Evolutionary conservation across 1,140 invertebrate species (phyloP).

Genomic region (Lepidurus apus): DNA sequence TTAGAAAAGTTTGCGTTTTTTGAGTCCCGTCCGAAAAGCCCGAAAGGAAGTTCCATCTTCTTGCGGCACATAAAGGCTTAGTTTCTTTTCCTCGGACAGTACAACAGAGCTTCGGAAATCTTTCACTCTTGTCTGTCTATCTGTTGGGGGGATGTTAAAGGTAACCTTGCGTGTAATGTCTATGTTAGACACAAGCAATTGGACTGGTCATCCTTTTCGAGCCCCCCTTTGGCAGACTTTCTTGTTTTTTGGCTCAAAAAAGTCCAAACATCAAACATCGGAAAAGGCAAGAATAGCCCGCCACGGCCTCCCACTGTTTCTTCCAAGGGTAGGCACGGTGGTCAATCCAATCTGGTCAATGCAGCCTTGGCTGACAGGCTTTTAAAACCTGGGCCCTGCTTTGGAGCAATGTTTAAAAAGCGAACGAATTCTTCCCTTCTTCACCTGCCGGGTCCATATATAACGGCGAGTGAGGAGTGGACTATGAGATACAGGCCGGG

Average conservation of each 20-base stretch:
- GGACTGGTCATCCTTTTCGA: constrained; percentile 14
- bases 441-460: background rate
- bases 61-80: background rate
- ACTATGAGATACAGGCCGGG: background rate
- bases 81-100: background rate
- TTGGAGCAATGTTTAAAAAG: too few species aligned
- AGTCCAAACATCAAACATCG: background rate
- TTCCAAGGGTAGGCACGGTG: background rate
- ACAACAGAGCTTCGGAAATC: background rate
- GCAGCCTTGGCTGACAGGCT: background rate
- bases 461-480: background rate
- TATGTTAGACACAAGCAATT: constrained; percentile 6
- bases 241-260: background rate
- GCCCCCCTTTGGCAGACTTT: background rate
- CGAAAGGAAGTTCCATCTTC: too few species aligned
- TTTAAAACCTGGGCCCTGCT: background rate
- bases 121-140: background rate
- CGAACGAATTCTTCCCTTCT: background rate
- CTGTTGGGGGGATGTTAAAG: background rate
- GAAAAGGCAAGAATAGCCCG: background rate
- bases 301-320: background rate
- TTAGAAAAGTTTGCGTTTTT: background rate
- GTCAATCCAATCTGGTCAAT: background rate
- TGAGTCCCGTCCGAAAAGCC: too few species aligned
- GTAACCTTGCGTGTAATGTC: constrained; percentile 18